Evolutionary conservation across 2,113 vertebrate species (phyloP).

Genomic region (Gambusia holbrooki): DNA sequence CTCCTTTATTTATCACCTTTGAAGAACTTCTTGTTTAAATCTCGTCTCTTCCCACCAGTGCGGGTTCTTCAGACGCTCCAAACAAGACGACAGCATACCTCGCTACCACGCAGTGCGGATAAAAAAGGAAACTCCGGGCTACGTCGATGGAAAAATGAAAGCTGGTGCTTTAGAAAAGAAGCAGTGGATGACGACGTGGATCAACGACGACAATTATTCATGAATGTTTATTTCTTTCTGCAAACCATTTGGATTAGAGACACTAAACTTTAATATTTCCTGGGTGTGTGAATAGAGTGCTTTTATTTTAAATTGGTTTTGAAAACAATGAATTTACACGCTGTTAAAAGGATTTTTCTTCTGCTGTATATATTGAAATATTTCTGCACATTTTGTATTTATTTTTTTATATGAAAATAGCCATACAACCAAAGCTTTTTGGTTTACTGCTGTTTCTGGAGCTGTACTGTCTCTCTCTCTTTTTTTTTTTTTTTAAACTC

Average conservation of each 20-base stretch:
- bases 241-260: neutral
- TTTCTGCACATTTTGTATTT: constrained; percentile 84
- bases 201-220: constrained; percentile 91
- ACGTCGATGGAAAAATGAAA: constrained; percentile 82
- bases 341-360: constrained; percentile 75
- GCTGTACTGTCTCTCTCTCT: constrained; percentile 9
- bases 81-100: constrained; percentile 90
- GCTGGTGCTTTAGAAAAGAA: constrained; percentile 85
- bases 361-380: constrained; percentile 86
- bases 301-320: constrained; percentile 3
- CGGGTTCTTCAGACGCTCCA: constrained; percentile 95
- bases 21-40: neutral
- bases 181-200: constrained; percentile 95
- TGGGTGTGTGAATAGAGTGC: neutral
- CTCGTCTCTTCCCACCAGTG: constrained; percentile 79
- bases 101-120: constrained; percentile 94
- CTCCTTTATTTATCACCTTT: neutral
- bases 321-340: constrained; percentile 33
- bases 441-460: constrained; percentile 34
- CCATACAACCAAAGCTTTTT: constrained; percentile 82
- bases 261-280: constrained; percentile 8
- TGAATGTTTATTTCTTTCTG: constrained; percentile 55
- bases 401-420: constrained; percentile 79
- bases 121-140: constrained; percentile 86
- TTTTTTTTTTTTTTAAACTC: neutral